Percentiles rank a stretch among this genome's conserved stretches.
phyloP scores from a whole-genome alignment of 2,113 vertebrate species.

The Eulemur rufifrons region DNA sequence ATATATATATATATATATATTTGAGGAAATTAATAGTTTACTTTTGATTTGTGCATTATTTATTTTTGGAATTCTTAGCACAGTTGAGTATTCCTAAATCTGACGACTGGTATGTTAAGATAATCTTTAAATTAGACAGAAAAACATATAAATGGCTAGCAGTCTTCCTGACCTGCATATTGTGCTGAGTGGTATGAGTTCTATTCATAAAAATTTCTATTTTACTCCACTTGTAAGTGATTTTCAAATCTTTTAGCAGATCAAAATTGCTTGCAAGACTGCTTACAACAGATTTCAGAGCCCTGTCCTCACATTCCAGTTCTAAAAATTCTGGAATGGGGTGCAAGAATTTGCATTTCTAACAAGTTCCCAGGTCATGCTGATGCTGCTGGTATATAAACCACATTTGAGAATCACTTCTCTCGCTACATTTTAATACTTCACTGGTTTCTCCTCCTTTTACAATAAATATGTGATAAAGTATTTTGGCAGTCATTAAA shows the following conservation, averaged over 20 bases:
- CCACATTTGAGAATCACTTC: neutral
- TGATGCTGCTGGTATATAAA: neutral
- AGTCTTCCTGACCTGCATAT: neutral
- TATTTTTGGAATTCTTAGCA: neutral
- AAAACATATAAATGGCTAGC: neutral
- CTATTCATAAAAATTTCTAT: neutral
- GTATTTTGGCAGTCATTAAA: neutral
- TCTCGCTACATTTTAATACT: neutral
- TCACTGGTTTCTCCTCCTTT: neutral
- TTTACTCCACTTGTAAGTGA: neutral
- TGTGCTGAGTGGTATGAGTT: neutral
- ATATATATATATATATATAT: neutral
- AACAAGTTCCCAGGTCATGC: neutral
- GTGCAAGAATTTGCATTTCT: neutral
- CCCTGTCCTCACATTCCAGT: neutral
- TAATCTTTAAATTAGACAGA: neutral
- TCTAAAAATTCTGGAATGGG: fast-evolving
- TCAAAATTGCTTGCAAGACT: neutral
- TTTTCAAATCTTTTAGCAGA: neutral
- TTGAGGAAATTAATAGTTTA: neutral
- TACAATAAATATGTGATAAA: neutral
- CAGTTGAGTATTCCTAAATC: neutral
- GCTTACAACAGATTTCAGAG: neutral
- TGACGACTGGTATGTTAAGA: neutral
- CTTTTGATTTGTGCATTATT: neutral